These are phyloP conservation scores for Stenodera caucasica DNA, from an alignment of 2,888 invertebrate species.

Conservation along the genomic window DNA sequence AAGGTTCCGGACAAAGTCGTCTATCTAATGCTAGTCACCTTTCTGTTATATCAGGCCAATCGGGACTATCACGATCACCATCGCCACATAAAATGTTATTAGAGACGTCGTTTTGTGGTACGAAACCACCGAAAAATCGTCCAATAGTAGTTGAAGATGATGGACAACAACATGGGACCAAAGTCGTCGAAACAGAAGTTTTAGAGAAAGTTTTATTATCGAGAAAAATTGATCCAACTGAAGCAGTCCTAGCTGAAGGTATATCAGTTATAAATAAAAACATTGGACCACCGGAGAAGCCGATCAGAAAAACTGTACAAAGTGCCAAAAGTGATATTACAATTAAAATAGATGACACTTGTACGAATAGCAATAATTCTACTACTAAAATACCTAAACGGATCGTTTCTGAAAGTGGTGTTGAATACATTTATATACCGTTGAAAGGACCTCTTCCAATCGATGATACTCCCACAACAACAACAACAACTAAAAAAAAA, in stretches of 20 bases:
- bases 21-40: conserved; percentile 61
- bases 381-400: conserved; percentile 45
- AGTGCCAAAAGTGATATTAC: conserved; percentile 45
- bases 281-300: conserved; percentile 27
- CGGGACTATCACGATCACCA: conserved; percentile 69
- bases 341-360: conserved; percentile 50
- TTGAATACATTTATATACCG: conserved; percentile 57
- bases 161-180: conserved; percentile 47
- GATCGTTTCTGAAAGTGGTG: conserved; percentile 51
- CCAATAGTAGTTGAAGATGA: conserved; percentile 21
- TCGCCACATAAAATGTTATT: conserved; percentile 90
- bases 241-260: conserved; percentile 66
- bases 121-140: conserved; percentile 64
- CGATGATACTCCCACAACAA: conserved; percentile 24
- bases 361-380: conserved; percentile 28
- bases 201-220: conserved; percentile 62
- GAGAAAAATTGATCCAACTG: conserved; percentile 66
- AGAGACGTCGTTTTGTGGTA: conserved; percentile 89
- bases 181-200: conserved; percentile 55
- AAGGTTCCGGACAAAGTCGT: conserved; percentile 60
- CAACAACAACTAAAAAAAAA: conserved; percentile 7
- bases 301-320: conserved; percentile 29
- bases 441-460: conserved; percentile 54
- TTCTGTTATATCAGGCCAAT: conserved; percentile 61
- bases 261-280: conserved; percentile 53